phyloP scores from a whole-genome alignment of 2,113 vertebrate genomes.

The Corythaeola cristata region DNA sequence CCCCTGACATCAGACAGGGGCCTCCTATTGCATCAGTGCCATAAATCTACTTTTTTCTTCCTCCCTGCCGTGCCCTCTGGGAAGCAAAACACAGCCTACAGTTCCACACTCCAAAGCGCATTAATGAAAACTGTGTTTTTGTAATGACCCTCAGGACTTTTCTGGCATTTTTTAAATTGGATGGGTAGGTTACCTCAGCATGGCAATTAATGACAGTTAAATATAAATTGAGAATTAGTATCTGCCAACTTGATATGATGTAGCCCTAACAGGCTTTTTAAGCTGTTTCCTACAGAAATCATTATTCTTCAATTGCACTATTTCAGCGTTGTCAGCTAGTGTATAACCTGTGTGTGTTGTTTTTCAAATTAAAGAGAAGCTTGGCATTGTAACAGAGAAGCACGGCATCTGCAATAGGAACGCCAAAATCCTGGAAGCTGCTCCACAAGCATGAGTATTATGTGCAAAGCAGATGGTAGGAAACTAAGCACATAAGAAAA shows the following conservation, averaged over 20 bases:
- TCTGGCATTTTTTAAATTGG: background rate
- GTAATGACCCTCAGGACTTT: background rate
- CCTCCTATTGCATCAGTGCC: background rate
- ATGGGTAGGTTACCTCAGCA: background rate
- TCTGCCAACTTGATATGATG: background rate
- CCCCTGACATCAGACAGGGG: background rate
- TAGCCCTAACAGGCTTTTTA: background rate
- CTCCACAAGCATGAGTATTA: background rate
- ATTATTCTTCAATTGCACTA: background rate
- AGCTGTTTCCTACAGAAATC: background rate
- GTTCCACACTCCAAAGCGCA: background rate
- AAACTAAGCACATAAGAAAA: background rate
- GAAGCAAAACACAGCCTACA: background rate
- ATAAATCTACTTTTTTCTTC: background rate
- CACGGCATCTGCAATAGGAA: background rate
- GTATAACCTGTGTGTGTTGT: background rate
- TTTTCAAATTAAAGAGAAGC: background rate
- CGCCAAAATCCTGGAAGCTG: constrained; percentile 23
- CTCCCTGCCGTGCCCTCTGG: background rate
- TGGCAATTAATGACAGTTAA: background rate
- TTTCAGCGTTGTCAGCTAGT: background rate
- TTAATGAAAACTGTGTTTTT: background rate
- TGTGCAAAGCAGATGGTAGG: constrained; percentile 29
- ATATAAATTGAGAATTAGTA: background rate
- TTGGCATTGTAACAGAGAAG: background rate